Base-by-base conservation (phyloP, 1,140 invertebrate genomes). In the Hestina assimilis region DNA sequence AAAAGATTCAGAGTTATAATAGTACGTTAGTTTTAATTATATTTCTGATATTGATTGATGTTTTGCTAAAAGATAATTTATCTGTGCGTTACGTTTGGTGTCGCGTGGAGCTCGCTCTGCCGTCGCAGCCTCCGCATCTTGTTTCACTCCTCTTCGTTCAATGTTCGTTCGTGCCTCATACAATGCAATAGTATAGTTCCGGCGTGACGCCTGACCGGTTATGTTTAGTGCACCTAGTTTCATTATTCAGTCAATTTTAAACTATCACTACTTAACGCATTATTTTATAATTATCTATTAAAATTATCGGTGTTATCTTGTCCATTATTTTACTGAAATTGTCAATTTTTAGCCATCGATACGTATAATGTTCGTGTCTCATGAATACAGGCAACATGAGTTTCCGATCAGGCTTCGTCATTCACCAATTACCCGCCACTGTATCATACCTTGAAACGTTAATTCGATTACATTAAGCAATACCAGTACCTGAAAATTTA, bases 11-110 rank as follows among this genome's bases (percentile, higher is more conserved):
- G 77, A 84, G 78, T 80, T 84, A 85, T 87, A 85, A 83, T 87
- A 87, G 84, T 85, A 78, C 75, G 84, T 85, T 87, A 87, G 84
- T 84, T 84, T 85, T 85, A 86, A 85, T 87, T 83, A 84, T 87
- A 85, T 84, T 87, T 85, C 82, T 85, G 79, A 85, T 83, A 87
- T 82, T 85, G 80, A 85, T 85, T 83, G 79, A 87, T 85, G 84
- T 87, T 87, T 85, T 86, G 79, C 84, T 86, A 79, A 83, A 82
- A 86, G 80, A 84, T 84, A 72, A 86, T 84, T 86, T 86, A 86
- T 86, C 83, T 72, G 75, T 78, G 71, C 74, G 83, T 86, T 86
- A 84, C 69, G 83, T 86, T 79, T 77, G 75, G 69, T 64, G 70
- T 72, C 63, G 68, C 62, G 75, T 60, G 70, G 69, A 60, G 61